Conservation (phyloP, 2,113 vertebrate genomes). For the Otolemur garnettii region DNA sequence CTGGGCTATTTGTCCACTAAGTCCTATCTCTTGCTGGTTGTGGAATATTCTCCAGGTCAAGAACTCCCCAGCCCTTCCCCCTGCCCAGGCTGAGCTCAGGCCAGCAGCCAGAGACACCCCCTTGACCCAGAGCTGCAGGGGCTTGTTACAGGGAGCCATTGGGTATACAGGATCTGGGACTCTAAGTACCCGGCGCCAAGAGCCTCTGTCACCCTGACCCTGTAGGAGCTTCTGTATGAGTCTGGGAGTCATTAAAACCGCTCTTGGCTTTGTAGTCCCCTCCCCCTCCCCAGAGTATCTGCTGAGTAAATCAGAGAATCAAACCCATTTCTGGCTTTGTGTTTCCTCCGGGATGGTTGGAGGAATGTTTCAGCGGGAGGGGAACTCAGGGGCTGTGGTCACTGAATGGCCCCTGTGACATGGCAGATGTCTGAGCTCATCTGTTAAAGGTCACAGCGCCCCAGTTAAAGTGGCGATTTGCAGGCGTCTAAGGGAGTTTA, state of each 20-base stretch:
- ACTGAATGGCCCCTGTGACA: no score
- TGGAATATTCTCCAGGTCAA: background rate
- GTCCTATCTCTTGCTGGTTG: background rate
- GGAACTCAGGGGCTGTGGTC: no score
- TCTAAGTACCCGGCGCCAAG: no score
- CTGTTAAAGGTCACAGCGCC: background rate
- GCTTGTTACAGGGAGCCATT: rapidly evolving
- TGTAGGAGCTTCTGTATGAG: no score
- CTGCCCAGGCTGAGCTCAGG: background rate
- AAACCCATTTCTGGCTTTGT: background rate
- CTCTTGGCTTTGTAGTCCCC: background rate
- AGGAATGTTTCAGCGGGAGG: background rate
- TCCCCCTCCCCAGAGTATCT: no score
- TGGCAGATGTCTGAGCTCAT: background rate
- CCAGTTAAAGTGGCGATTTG: background rate
- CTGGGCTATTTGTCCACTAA: background rate
- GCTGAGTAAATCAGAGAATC: background rate
- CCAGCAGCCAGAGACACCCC: background rate
- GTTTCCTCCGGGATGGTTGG: background rate
- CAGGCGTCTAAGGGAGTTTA: no score
- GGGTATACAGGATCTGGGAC: no score
- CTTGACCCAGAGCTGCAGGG: background rate
- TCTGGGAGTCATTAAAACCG: background rate
- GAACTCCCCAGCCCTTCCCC: background rate
- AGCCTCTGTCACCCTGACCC: background rate